Evolutionary conservation across 2,797 vertebrate genomes (phyloP).

Genomic region (Poecilia wingei): DNA sequence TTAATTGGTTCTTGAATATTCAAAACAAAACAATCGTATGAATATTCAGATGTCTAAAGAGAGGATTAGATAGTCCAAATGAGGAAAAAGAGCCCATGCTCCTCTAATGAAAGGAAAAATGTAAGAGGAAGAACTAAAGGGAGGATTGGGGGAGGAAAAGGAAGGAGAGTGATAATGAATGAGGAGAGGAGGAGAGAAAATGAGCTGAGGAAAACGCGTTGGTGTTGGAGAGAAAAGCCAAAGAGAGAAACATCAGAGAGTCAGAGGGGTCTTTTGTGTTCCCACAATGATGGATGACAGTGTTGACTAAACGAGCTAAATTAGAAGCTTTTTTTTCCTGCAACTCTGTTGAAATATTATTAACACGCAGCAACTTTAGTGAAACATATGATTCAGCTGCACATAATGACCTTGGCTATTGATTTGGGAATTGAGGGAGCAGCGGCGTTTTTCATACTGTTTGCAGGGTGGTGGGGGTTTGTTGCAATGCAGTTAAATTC

Average conservation of each 20-base stretch:
- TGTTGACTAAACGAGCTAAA: conserved; percentile 77
- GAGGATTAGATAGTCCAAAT: conserved; percentile 65
- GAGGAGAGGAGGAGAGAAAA: conserved; percentile 39
- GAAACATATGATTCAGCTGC: conserved; percentile 78
- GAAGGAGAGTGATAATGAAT: conserved; percentile 35
- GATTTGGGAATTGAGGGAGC: conserved; percentile 66
- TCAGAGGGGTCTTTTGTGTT: conserved; percentile 71
- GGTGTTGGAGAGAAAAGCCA: conserved; percentile 30
- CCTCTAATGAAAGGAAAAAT: conserved; percentile 59
- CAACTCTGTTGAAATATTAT: conserved; percentile 77
- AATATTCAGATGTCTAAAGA: conserved; percentile 68
- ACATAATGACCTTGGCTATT: conserved; percentile 76
- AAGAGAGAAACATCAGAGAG: conserved; percentile 49
- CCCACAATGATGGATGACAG: conserved; percentile 73
- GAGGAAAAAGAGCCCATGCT: conserved; percentile 55
- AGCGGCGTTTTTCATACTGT: conserved; percentile 30
- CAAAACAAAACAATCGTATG: conserved; percentile 72
- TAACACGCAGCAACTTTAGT: conserved; percentile 77
- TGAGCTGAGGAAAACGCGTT: conserved; percentile 32
- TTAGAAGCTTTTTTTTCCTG: conserved; percentile 73
- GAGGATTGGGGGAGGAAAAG: conserved; percentile 26
- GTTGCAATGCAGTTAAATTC: conserved; percentile 61
- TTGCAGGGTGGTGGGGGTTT: conserved; percentile 27
- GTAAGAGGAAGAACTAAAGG: conserved; percentile 9
- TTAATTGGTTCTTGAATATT: conserved; percentile 78